Evolutionary conservation across 2,888 invertebrate genomes (phyloP), one percentile per base, ranked within the genome.

Genomic region (Leucozona laternaria): DNA sequence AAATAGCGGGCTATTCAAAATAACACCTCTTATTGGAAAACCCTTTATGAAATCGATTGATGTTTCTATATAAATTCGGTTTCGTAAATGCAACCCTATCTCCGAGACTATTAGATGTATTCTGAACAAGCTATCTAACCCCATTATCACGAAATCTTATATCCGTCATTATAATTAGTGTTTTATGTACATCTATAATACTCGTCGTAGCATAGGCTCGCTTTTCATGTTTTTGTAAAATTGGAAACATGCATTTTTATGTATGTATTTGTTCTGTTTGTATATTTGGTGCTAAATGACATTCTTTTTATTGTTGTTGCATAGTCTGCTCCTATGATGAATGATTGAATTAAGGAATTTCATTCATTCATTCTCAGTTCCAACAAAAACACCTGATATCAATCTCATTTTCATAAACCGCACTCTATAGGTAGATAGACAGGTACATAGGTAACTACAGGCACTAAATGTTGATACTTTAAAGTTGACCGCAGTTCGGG

Each of bases 361-460:
- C 77, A 81, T 73, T 85, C 81, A 81, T 66, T 53, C 7, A 28
- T 20, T 25, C 53, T 7, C 25, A 40, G 58, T 17, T 25, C 13
- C 31, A 28, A 43, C 37, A 75, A n/a, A n/a, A n/a, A 75, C 86
- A 86, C 82, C 86, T 86, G 86, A 86, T 86, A 68, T 79, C 71
- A 77, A 68, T 53, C 68, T 72, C 77, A 48, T 72, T 80, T 76
- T 45, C 48, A 31, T 17, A 48, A 78, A 78, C 78, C 77, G 53
- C 77, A 82, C 34, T 31, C 13, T 20, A 50, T 11, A 25, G n/a
- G n/a, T n/a, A 31, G 6, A 31, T 8, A 7, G 31, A n/a, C 5
- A 31, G 31, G 31, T 31, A 31, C 5, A 8, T 31, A 31, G 5
- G 5, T 28, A 28, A 1, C n/a, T 48, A 50, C 50, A 0, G 1